Percentiles rank a stretch among this genome's conserved stretches.
These are phyloP conservation scores for Crematogaster levior DNA, from an alignment of 2,888 invertebrate species.

Conservation along the genomic window DNA sequence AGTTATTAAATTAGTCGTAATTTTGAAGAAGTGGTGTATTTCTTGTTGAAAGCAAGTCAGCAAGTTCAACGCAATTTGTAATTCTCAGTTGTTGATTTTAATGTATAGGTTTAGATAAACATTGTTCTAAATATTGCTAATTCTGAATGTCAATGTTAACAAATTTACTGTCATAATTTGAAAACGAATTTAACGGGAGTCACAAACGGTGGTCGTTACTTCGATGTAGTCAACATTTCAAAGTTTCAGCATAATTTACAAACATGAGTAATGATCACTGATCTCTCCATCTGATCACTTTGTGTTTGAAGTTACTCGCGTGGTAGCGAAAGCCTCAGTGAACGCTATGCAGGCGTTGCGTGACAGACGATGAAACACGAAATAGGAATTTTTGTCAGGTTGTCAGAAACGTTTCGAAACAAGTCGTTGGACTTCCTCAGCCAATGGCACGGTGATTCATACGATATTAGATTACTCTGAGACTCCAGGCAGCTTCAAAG, in stretches of 20 bases:
- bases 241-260: slow-evolving; percentile 1
- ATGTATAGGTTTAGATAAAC: background rate
- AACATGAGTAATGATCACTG: slow-evolving; percentile 44
- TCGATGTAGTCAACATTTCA: background rate
- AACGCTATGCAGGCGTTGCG: slow-evolving; percentile 28
- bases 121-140: slow-evolving; percentile 9
- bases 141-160: background rate
- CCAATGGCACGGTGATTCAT: slow-evolving; percentile 66
- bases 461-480: slow-evolving; percentile 65
- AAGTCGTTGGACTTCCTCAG: slow-evolving; percentile 57
- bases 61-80: background rate
- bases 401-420: slow-evolving; percentile 45
- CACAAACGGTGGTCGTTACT: background rate
- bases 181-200: background rate
- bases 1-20: background rate
- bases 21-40: background rate
- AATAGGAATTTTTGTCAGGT: slow-evolving; percentile 56
- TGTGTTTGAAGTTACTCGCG: slow-evolving; percentile 46
- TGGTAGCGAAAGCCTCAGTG: slow-evolving; percentile 26
- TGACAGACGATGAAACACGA: slow-evolving; percentile 43
- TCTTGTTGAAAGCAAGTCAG: background rate
- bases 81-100: background rate
- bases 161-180: background rate
- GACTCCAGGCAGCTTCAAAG: slow-evolving; percentile 69
- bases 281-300: slow-evolving; percentile 51